phyloP scores from a whole-genome alignment of 2,888 invertebrate genomes.

The Osedax frankpressi region DNA sequence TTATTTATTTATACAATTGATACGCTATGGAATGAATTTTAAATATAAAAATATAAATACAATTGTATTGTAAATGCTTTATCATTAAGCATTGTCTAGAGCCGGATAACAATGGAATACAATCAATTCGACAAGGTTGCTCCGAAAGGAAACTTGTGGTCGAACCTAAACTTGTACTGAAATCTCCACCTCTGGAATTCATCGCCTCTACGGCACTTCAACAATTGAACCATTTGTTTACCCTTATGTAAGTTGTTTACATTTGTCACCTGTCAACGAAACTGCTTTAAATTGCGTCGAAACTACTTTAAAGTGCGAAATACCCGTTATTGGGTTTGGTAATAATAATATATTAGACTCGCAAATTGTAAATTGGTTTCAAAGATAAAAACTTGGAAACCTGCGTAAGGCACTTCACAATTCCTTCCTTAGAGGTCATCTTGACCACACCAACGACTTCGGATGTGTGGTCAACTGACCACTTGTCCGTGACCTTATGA shows the following conservation, averaged over 20 bases:
- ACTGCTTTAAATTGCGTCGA: constrained; percentile 13
- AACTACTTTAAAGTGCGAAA: too few relatives aligned
- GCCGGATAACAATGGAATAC: too few relatives aligned
- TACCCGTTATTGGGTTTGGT: too few relatives aligned
- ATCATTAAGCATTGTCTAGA: too few relatives aligned
- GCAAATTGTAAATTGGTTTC: not conserved
- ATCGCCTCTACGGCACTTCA: constrained; percentile 22
- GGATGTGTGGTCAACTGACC: constrained; percentile 23
- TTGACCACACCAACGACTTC: constrained; percentile 22
- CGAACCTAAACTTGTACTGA: constrained; percentile 27
- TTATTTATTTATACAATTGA: too few relatives aligned
- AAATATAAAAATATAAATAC: too few relatives aligned
- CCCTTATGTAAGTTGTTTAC: constrained; percentile 26
- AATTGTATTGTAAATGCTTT: too few relatives aligned
- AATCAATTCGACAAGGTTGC: not conserved
- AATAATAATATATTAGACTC: not conserved
- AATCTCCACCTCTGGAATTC: constrained; percentile 28
- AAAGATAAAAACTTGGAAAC: too few relatives aligned
- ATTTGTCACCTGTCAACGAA: constrained; percentile 30
- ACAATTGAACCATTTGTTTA: constrained; percentile 32
- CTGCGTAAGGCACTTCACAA: not conserved
- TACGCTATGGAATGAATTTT: too few relatives aligned
- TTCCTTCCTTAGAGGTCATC: constrained; percentile 2
- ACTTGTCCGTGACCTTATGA: constrained; percentile 15
- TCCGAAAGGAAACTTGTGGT: constrained; percentile 26